Conservation (phyloP, 2,888 invertebrate species). For the Cyaniris semiargus region DNA sequence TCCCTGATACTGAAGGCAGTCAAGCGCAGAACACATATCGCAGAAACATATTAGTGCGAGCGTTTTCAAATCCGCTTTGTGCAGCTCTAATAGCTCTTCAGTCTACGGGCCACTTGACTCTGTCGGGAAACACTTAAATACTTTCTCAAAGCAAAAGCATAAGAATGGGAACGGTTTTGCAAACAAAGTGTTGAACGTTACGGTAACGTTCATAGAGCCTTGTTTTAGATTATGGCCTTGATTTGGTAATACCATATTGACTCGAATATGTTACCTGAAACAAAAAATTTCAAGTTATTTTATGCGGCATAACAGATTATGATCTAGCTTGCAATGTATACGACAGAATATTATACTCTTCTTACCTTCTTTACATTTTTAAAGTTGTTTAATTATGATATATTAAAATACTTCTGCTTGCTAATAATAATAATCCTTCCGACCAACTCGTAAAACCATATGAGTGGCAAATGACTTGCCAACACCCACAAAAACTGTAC, state of each 20-base stretch:
- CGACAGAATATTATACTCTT: too few relatives aligned
- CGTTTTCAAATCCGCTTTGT: slow-evolving; percentile 24
- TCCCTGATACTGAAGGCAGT: not conserved
- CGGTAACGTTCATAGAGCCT: not conserved
- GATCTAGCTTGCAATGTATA: too few relatives aligned
- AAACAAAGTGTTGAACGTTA: slow-evolving; percentile 13
- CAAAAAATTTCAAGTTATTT: too few relatives aligned
- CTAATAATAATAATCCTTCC: too few relatives aligned
- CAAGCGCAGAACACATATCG: not conserved
- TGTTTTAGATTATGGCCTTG: not conserved
- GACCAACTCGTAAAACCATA: too few relatives aligned
- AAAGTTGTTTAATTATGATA: too few relatives aligned
- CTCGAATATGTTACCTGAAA: too few relatives aligned
- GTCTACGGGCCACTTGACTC: not conserved
- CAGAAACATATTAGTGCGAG: not conserved
- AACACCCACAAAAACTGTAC: too few relatives aligned
- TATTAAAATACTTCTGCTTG: too few relatives aligned
- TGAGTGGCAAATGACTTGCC: too few relatives aligned
- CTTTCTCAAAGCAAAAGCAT: slow-evolving; percentile 6
- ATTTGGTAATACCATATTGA: not conserved
- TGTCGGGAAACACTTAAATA: slow-evolving; percentile 21
- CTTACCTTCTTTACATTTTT: too few relatives aligned
- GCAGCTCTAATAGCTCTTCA: slow-evolving; percentile 19
- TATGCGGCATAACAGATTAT: too few relatives aligned
- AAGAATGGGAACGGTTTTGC: not conserved